phyloP scores from a whole-genome alignment of 1,140 invertebrate genomes.

The Dryas iulia region DNA sequence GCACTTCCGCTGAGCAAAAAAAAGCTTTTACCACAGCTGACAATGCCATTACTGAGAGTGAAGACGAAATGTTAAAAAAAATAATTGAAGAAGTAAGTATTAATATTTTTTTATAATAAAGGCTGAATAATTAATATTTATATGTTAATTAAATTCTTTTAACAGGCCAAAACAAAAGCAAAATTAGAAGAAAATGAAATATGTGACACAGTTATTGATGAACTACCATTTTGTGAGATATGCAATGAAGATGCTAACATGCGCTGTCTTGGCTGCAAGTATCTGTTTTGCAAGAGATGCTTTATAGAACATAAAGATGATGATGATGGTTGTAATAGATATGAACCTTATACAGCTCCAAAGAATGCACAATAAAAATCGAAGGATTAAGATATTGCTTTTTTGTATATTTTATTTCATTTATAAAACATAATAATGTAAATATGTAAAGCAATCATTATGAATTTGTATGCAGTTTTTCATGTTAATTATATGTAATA shows the following conservation, averaged over 20 bases:
- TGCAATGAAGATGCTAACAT: conserved; percentile 88
- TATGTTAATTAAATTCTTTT: not conserved
- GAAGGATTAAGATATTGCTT: not conserved
- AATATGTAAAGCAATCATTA: too few species aligned
- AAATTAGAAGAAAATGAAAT: conserved; percentile 38
- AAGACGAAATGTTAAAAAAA: conserved; percentile 55
- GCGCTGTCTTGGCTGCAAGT: conserved; percentile 85
- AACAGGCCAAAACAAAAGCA: conserved; percentile 49
- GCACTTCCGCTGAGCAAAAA: conserved; percentile 25
- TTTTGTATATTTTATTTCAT: not conserved
- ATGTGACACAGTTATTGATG: conserved; percentile 66
- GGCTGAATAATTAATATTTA: not conserved
- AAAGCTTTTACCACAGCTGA: conserved; percentile 1
- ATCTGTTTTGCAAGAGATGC: conserved; percentile 86
- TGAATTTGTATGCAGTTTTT: too few species aligned
- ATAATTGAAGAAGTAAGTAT: conserved; percentile 61
- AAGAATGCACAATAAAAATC: conserved; percentile 22
- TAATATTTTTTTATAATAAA: not conserved
- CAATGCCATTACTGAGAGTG: conserved; percentile 46
- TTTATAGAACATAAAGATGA: conserved; percentile 79
- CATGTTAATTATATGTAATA: not conserved
- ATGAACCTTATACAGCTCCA: conserved; percentile 55
- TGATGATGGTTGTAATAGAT: conserved; percentile 70
- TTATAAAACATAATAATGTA: not conserved
- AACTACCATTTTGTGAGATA: conserved; percentile 88